Evolutionary conservation across 2,113 vertebrate genomes (phyloP).

Genomic region (Microcebus ravelobensis): DNA sequence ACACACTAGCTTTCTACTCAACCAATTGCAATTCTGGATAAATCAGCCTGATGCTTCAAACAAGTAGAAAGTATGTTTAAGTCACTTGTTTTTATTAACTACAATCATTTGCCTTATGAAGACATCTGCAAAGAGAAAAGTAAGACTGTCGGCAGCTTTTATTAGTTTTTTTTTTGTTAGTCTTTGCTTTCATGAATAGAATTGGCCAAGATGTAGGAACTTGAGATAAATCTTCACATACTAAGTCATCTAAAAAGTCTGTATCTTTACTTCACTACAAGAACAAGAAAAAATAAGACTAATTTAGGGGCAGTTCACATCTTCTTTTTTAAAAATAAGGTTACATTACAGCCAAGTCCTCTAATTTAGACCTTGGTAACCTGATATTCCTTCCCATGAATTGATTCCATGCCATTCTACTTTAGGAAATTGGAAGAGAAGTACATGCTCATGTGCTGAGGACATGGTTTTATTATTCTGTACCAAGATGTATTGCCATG

Average conservation of each 20-base stretch:
- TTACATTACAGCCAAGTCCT: background rate
- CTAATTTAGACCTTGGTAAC: background rate
- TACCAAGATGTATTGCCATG: background rate
- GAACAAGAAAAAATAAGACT: background rate
- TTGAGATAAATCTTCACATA: background rate
- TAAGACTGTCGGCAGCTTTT: background rate
- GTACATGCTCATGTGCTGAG: background rate
- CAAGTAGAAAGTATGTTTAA: background rate
- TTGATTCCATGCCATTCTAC: background rate
- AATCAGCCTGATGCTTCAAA: background rate
- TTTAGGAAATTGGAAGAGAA: background rate
- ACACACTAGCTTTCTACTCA: background rate
- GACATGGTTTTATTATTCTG: slow-evolving; percentile 16
- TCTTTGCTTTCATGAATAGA: background rate
- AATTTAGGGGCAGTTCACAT: background rate
- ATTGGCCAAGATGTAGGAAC: background rate
- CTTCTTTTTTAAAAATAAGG: background rate
- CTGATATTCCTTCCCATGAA: background rate
- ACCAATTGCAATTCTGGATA: background rate
- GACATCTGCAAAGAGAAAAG: background rate
- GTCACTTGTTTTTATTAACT: background rate
- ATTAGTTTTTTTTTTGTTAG: background rate
- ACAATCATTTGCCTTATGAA: background rate
- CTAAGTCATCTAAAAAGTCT: background rate
- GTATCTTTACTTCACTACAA: background rate